Evolutionary conservation across 2,113 vertebrate genomes (phyloP).

Genomic region (Suricata suricatta): DNA sequence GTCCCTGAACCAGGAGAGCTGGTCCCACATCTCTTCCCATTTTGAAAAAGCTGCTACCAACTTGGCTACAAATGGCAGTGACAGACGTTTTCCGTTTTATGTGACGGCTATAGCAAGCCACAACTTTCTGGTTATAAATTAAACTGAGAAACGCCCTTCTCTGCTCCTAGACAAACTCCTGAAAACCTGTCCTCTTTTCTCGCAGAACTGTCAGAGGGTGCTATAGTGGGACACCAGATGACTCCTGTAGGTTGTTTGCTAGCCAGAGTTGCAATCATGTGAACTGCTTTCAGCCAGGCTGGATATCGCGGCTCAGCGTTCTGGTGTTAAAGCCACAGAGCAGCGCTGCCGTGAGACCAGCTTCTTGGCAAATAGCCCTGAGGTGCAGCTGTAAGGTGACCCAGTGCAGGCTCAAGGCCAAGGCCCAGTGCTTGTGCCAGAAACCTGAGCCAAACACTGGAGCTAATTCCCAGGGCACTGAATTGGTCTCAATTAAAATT

Average conservation of each 20-base stretch:
- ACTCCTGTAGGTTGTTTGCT: not conserved
- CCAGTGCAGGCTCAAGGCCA: constrained; percentile 46
- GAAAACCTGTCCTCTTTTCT: constrained; percentile 31
- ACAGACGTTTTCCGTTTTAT: not conserved
- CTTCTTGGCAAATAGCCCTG: constrained; percentile 56
- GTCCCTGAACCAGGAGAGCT: not conserved
- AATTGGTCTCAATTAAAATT: constrained; percentile 70
- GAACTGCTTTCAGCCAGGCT: not conserved
- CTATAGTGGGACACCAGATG: not conserved
- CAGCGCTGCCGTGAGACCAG: not conserved
- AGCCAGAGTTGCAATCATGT: not conserved
- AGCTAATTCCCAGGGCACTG: constrained; percentile 56
- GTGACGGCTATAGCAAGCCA: not conserved
- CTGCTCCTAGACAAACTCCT: not conserved
- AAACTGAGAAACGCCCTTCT: not conserved
- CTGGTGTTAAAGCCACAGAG: constrained; percentile 17
- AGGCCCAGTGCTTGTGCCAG: constrained; percentile 1
- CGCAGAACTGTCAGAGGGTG: not conserved
- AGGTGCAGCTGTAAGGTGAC: constrained; percentile 67
- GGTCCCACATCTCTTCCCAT: not conserved
- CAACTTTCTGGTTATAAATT: constrained; percentile 10
- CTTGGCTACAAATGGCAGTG: constrained; percentile 13
- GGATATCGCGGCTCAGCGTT: not conserved
- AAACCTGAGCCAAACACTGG: constrained; percentile 58
- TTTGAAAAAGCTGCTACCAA: constrained; percentile 18